phyloP scores from a whole-genome alignment of 2,797 vertebrate species.

The Pangasius krempfi region DNA sequence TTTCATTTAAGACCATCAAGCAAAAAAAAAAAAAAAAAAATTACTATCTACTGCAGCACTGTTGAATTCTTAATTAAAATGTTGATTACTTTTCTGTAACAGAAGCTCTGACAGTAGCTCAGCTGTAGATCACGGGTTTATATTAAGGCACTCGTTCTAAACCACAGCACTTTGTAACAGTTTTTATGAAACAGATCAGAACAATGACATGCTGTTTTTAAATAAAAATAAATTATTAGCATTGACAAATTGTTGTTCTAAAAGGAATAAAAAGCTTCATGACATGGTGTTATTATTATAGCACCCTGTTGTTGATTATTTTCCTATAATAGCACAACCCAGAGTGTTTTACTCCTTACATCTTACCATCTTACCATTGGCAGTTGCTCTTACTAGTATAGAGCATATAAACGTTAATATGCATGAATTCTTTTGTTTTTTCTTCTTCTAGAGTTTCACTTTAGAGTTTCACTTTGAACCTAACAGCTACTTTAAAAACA shows the following conservation, averaged over 20 bases:
- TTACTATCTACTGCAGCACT: not conserved
- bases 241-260: not conserved
- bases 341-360: too few relatives aligned
- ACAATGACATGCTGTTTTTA: not conserved
- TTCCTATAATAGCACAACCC: not conserved
- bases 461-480: conserved; percentile 97
- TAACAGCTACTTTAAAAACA: conserved; percentile 93
- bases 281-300: not conserved
- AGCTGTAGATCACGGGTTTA: not conserved
- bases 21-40: not conserved
- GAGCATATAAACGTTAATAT: not conserved
- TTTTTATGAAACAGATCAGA: not conserved
- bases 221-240: not conserved
- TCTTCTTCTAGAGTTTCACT: conserved; percentile 85
- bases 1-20: not conserved
- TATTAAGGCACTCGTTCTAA: not conserved
- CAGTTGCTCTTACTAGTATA: not conserved
- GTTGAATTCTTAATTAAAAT: not conserved
- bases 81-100: not conserved
- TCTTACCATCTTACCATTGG: too few relatives aligned
- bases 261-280: not conserved
- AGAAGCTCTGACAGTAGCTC: not conserved
- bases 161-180: not conserved
- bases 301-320: not conserved
- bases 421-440: not conserved